Evolutionary conservation across 2,113 vertebrate genomes (phyloP).

Genomic region (Pterocles burchelli): DNA sequence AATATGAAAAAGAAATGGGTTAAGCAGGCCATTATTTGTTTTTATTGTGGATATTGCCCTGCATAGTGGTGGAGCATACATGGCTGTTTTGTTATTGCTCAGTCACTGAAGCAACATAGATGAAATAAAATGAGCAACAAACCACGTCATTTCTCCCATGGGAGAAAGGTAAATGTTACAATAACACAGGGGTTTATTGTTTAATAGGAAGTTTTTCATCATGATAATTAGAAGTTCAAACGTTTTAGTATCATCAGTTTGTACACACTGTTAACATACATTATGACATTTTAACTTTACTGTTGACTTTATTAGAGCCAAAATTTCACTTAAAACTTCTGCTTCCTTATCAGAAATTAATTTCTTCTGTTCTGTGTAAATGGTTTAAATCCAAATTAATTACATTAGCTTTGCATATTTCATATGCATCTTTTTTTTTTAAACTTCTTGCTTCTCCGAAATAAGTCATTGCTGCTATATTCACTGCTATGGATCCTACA

Average conservation of each 20-base stretch:
- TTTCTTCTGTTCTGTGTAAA: neutral
- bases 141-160: slow-evolving; percentile 57
- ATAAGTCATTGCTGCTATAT: neutral
- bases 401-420: neutral
- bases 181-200: slow-evolving; percentile 56
- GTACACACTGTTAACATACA: slow-evolving; percentile 38
- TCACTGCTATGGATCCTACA: neutral
- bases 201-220: slow-evolving; percentile 59
- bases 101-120: slow-evolving; percentile 43
- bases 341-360: slow-evolving; percentile 25
- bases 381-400: slow-evolving; percentile 6
- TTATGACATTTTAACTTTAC: neutral
- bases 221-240: slow-evolving; percentile 63
- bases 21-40: neutral
- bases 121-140: slow-evolving; percentile 60
- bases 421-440: neutral
- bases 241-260: slow-evolving; percentile 47
- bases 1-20: neutral
- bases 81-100: slow-evolving; percentile 29
- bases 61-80: neutral
- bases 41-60: neutral
- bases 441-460: neutral
- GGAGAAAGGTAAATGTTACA: slow-evolving; percentile 60
- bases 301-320: slow-evolving; percentile 18
- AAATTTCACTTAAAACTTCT: slow-evolving; percentile 16